These are phyloP conservation scores for Notiomystis cincta DNA, from an alignment of 2,113 vertebrate genomes.

Conservation along the genomic window DNA sequence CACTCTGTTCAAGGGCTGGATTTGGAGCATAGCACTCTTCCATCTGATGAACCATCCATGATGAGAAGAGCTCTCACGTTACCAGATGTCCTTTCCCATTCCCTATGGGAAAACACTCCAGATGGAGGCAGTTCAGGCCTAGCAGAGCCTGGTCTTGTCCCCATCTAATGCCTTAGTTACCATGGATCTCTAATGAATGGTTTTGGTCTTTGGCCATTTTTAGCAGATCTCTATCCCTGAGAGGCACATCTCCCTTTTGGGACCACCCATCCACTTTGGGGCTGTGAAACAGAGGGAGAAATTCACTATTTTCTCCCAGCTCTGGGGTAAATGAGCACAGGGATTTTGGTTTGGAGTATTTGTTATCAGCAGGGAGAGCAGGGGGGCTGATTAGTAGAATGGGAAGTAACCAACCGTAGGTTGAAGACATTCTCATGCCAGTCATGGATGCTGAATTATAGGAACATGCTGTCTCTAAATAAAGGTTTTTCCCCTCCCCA, in stretches of 20 bases:
- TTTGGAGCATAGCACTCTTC: rapidly evolving
- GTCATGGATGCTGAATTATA: not conserved
- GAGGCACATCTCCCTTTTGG: not conserved
- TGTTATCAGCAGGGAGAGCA: not conserved
- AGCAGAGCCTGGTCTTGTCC: not conserved
- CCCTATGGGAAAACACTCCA: not conserved
- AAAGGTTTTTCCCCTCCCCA: slow-evolving; percentile 56
- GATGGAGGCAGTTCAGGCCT: not conserved
- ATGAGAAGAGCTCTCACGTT: not conserved
- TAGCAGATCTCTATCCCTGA: not conserved
- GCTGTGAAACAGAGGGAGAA: not conserved
- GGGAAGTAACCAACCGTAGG: not conserved
- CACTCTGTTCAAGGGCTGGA: not conserved
- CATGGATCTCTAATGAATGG: not conserved
- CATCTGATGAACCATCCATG: not conserved
- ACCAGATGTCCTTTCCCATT: not conserved
- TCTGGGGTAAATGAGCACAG: not conserved
- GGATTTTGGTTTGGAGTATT: not conserved
- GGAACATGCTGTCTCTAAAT: not conserved
- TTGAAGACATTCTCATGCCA: not conserved
- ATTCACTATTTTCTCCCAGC: not conserved
- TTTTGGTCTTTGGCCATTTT: not conserved
- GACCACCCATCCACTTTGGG: not conserved
- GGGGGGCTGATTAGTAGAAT: not conserved
- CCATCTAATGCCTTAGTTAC: not conserved